phyloP scores from a whole-genome alignment of 2,888 invertebrate species.

The Archips xylosteana region DNA sequence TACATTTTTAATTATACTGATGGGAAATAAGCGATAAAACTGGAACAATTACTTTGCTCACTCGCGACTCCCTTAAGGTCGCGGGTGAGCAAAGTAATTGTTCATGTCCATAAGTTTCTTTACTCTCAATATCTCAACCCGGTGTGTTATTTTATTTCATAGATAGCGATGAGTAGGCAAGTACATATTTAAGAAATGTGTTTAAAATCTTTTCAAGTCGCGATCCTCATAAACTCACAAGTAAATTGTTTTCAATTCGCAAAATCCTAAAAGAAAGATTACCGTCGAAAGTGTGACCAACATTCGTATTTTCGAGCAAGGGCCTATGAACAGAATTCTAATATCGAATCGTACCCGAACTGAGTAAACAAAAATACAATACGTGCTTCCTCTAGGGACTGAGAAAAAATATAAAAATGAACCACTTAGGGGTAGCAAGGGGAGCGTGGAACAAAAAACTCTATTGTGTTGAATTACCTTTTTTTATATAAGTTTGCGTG shows the following conservation, averaged over 20 bases:
- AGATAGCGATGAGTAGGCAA: no score
- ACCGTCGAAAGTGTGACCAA: conserved; percentile 35
- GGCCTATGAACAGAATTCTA: conserved; percentile 41
- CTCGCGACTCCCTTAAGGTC: no score
- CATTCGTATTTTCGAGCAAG: conserved; percentile 32
- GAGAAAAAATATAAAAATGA: conserved; percentile 47
- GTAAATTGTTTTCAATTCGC: conserved; percentile 15
- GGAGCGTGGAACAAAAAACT: conserved; percentile 50
- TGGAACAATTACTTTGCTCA: no score
- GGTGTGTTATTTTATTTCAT: no score
- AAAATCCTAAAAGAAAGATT: no score
- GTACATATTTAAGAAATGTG: neutral
- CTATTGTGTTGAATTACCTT: conserved; percentile 55
- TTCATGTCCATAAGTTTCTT: no score
- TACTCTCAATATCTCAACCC: no score
- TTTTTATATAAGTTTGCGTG: conserved; percentile 55
- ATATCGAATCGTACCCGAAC: conserved; percentile 42
- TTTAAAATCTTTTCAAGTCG: neutral
- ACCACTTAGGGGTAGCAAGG: conserved; percentile 51
- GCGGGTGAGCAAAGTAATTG: no score
- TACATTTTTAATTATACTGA: conserved; percentile 49
- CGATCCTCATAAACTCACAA: neutral
- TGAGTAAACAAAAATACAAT: conserved; percentile 43
- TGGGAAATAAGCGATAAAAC: neutral
- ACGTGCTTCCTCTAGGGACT: conserved; percentile 40